A percentile compares a stretch with the other conserved stretches of the same genome.
These are phyloP conservation scores for Salvator merianae DNA, from an alignment of 2,113 vertebrate genomes.

Conservation along the genomic window DNA sequence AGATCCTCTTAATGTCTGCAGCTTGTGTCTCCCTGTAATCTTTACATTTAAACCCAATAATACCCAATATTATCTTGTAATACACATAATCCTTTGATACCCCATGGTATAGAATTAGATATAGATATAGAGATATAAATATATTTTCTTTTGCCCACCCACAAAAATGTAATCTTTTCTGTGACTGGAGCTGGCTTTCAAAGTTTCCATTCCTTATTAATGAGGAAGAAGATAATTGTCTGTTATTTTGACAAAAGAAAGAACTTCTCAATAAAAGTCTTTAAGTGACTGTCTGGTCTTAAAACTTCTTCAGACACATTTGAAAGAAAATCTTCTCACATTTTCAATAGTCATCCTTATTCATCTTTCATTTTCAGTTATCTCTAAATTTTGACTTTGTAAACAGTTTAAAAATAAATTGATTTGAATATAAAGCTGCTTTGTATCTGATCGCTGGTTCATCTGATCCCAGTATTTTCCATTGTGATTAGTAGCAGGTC, in stretches of 20 bases:
- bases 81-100: constrained; percentile 40
- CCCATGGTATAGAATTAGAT: not conserved
- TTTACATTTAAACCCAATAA: constrained; percentile 40
- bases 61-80: constrained; percentile 22
- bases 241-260: constrained; percentile 9
- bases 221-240: constrained; percentile 21
- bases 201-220: constrained; percentile 53
- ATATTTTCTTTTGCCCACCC: constrained; percentile 57
- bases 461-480: not conserved
- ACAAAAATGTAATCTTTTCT: constrained; percentile 51
- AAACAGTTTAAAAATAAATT: constrained; percentile 26
- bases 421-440: not conserved
- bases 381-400: constrained; percentile 36
- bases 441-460: not conserved
- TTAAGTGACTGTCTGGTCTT: not conserved
- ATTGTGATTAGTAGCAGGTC: too few relatives aligned
- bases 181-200: constrained; percentile 28
- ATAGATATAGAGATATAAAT: constrained; percentile 28
- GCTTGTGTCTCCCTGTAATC: constrained; percentile 22
- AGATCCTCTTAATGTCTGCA: constrained; percentile 35
- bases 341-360: constrained; percentile 36
- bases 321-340: constrained; percentile 6
- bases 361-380: constrained; percentile 22
- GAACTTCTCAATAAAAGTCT: constrained; percentile 28
- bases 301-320: constrained; percentile 21